These are phyloP conservation scores for Hucho hucho DNA, from an alignment of 2,113 vertebrate genomes.

Conservation along the genomic window DNA sequence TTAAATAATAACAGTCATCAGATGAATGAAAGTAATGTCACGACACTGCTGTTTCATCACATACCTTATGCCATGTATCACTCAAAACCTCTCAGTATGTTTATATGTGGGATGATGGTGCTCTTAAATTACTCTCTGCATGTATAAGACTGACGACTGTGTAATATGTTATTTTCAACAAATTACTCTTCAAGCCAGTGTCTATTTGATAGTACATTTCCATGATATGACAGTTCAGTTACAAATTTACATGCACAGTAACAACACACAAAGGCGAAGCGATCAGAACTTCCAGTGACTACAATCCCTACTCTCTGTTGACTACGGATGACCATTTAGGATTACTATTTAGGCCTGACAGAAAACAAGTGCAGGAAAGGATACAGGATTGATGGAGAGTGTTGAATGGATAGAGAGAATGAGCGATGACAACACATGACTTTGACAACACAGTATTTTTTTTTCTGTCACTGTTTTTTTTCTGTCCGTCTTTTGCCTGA, in stretches of 20 bases:
- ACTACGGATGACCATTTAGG: background rate
- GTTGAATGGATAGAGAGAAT: background rate
- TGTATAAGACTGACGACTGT: background rate
- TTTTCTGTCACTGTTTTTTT: too few species aligned
- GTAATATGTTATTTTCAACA: too few species aligned
- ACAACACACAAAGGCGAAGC: background rate
- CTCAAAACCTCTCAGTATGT: slow-evolving; percentile 14
- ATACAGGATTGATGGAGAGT: background rate
- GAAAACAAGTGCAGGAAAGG: background rate
- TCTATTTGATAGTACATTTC: too few species aligned
- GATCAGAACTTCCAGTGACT: background rate
- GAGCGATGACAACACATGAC: background rate
- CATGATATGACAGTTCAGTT: background rate
- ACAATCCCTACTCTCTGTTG: background rate
- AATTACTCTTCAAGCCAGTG: too few species aligned
- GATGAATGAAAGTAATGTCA: too few species aligned
- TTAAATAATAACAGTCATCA: too few species aligned
- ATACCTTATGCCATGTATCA: slow-evolving; percentile 5
- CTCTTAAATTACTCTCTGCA: background rate
- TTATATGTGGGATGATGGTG: background rate
- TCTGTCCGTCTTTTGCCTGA: too few species aligned
- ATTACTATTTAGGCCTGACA: too few species aligned
- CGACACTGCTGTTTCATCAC: background rate
- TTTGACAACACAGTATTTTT: background rate
- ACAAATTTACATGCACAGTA: background rate